phyloP scores from a whole-genome alignment of 2,797 vertebrate genomes.

The Sebastes steindachneri region DNA sequence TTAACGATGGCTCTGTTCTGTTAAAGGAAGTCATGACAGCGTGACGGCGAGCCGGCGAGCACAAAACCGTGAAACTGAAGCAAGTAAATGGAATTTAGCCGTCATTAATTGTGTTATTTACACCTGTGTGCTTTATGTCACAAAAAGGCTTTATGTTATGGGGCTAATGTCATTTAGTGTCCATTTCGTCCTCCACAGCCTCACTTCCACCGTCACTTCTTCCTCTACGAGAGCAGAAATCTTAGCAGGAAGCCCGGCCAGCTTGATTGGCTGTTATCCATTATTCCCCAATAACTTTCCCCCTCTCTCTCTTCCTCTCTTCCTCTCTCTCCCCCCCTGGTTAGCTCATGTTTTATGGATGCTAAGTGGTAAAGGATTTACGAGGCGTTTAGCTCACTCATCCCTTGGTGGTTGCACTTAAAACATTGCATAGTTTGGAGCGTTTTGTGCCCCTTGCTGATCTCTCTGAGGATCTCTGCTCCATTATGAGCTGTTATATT shows the following conservation, averaged over 20 bases:
- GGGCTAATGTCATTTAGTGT: background rate
- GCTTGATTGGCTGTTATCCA: conserved; percentile 40
- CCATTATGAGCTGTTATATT: conserved; percentile 37
- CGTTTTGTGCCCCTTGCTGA: conserved; percentile 38
- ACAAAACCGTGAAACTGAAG: background rate
- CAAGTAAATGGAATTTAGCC: background rate
- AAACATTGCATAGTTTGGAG: conserved; percentile 61
- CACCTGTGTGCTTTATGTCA: background rate
- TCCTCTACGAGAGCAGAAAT: background rate
- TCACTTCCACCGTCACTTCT: background rate
- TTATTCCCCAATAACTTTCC: conserved; percentile 7
- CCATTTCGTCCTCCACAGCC: background rate
- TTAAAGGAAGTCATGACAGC: background rate
- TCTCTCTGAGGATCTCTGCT: conserved; percentile 28
- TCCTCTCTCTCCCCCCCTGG: background rate
- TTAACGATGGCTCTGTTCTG: background rate
- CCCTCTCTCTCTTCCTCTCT: background rate
- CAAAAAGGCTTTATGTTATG: background rate
- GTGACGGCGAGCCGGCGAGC: background rate
- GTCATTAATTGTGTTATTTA: background rate
- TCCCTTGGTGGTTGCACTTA: conserved; percentile 57
- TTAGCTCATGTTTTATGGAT: conserved; percentile 77
- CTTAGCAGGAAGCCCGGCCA: background rate
- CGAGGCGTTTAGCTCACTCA: conserved; percentile 68
- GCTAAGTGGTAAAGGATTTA: conserved; percentile 71